Evolutionary conservation across 2,888 invertebrate species (phyloP).

Genomic region (Lasioglossum vierecki): DNA sequence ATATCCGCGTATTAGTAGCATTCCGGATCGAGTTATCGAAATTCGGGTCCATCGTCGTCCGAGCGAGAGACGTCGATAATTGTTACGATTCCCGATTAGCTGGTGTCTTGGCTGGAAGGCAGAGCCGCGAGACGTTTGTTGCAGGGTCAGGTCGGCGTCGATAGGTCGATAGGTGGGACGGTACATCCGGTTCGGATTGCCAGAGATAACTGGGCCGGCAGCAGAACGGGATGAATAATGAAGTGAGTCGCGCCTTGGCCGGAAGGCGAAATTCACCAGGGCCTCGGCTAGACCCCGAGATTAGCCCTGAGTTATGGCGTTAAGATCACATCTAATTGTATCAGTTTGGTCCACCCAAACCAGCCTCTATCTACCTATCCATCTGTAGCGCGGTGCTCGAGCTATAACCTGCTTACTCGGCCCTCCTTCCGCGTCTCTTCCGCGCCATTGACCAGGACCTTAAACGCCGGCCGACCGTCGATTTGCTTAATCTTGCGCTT

Average conservation of each 20-base stretch:
- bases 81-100: slow-evolving; percentile 45
- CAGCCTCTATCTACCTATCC: slow-evolving; percentile 81
- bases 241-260: slow-evolving; percentile 82
- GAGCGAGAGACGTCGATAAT: slow-evolving; percentile 32
- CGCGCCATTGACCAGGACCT: slow-evolving; percentile 82
- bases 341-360: slow-evolving; percentile 79
- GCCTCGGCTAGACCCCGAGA: slow-evolving; percentile 77
- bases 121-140: slow-evolving; percentile 72
- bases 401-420: slow-evolving; percentile 74
- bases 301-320: slow-evolving; percentile 83
- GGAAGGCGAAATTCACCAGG: slow-evolving; percentile 78
- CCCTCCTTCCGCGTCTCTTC: slow-evolving; percentile 77
- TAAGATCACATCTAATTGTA: slow-evolving; percentile 84
- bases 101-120: neutral
- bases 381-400: slow-evolving; percentile 72
- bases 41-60: neutral
- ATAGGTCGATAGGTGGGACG: slow-evolving; percentile 73
- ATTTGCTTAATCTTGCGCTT: slow-evolving; percentile 79
- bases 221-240: slow-evolving; percentile 83
- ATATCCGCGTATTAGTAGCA: neutral
- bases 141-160: slow-evolving; percentile 66
- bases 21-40: neutral
- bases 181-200: slow-evolving; percentile 71
- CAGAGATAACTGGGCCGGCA: slow-evolving; percentile 78
- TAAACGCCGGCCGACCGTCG: slow-evolving; percentile 77